phyloP scores from a whole-genome alignment of 2,113 vertebrate genomes.

The Pelodiscus sinensis region DNA sequence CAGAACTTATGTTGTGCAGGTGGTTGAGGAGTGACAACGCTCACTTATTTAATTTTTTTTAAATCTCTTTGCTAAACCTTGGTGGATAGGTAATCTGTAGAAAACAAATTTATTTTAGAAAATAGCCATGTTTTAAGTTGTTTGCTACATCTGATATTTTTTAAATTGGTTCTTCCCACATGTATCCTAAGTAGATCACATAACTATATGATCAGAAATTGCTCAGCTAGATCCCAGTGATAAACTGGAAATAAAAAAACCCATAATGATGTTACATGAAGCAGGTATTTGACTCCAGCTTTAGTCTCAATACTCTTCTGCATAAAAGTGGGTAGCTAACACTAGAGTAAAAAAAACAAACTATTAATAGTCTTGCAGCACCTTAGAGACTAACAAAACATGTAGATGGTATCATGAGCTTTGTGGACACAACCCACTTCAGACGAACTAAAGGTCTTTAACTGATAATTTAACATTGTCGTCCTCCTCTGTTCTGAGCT shows the following conservation, averaged over 20 bases:
- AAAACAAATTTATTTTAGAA: background rate
- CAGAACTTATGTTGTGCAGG: background rate
- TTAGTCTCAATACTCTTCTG: background rate
- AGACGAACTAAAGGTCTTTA: background rate
- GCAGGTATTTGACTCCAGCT: background rate
- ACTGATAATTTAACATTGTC: background rate
- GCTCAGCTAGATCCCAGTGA: background rate
- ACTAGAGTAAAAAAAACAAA: background rate
- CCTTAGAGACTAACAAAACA: too few species aligned
- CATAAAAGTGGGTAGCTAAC: background rate
- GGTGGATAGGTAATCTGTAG: background rate
- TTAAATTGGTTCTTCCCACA: background rate
- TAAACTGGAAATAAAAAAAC: background rate
- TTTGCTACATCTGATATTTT: background rate
- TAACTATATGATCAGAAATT: background rate
- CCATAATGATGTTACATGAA: too few species aligned
- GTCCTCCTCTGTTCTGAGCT: background rate
- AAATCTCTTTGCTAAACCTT: background rate
- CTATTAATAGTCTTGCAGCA: too few species aligned
- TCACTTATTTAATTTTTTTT: background rate
- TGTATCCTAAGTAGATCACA: rapidly evolving
- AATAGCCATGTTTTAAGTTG: background rate
- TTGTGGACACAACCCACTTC: too few species aligned
- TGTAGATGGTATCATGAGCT: too few species aligned
- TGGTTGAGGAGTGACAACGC: background rate